Base-by-base conservation (phyloP, 2,113 vertebrate species). In the Grus americana region DNA sequence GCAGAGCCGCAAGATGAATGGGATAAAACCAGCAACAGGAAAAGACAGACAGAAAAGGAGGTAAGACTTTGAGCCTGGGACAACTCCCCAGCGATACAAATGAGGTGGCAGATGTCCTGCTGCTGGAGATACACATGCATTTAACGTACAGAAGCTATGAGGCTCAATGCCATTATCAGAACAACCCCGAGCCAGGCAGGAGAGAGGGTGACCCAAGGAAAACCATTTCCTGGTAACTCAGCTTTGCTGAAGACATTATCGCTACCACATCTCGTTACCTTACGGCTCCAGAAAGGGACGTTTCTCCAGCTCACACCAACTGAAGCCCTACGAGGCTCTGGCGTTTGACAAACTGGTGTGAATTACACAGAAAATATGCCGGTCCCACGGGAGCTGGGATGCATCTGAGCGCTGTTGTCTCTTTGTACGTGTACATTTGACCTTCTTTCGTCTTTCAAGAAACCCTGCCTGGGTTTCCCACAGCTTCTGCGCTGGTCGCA, bases 321-420 rank as follows among this genome's bases (percentile, higher is more conserved):
- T 6, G 6, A 23, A 65, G 63, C 26, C 44, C 50, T 70, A 42
- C 11, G 0, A 50, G n/a, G 59, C 17, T 50, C 27, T 8, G 23
- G 52, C 1, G 3, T 32, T 38, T 34, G 42, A 42, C 36, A 88
- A 44, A 34, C 1, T 20, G 22, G 15, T 17, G n/a, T 36, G 44
- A 36, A 34, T 44, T 42, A n/a, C 21, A 29, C 20, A 62, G 73
- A 55, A 80, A 42, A 55, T 2, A 22, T 0, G 6, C 23, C 1
- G 0, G 2, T 72, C 29, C 34, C 52, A 27, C 0, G 0, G 44
- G 42, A 78, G 55, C 29, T 3, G 3, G 44, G 50, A 68, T 30
- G 57, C 18, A 27, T 22, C 66, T 17, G 23, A 34, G 70, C 0
- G 0, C 55, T 32, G 21, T 12, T 5, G 0, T 24, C 70, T 74